Evolutionary conservation across 1,140 invertebrate species (phyloP), one percentile per base, ranked within the genome.

Genomic region (Plutomurus gul): DNA sequence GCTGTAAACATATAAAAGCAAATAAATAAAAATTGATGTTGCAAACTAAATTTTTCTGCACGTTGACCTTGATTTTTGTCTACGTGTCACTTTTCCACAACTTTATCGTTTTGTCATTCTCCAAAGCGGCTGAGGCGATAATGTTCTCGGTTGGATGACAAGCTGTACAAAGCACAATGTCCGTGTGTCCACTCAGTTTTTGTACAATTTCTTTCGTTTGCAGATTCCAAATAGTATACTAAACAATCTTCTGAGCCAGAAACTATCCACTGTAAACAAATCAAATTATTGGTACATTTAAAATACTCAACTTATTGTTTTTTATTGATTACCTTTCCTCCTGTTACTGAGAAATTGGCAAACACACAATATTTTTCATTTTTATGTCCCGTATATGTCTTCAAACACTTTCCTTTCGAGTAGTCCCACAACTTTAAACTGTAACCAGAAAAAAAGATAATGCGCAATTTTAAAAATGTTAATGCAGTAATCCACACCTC

Each of bases 311-410:
- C n/a, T 72, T 30, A 40, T 30, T 73, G 49, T 36, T 27, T 18
- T 18, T 27, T 30, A 8, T 4, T 85, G 84, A 22, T 65, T 87
- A 96, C 95, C 91, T 99, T 99, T 87, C 97, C 98, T 79, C 98
- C 98, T 51, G 98, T 99, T 4, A 99, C 97, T 72, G 97, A 99
- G 87, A 99, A 99, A 88, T 99, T 99, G 25, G 98, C 97, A 88
- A 99, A 99, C 86, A 99, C 98, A 87, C 98, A 99, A 88, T 99
- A 99, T 87, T 99, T 99, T 88, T 99, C 96, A 89, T 99, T 99
- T 86, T 94, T 95, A 87, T 99, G 98, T 1, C 97, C 97, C 0
- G 93, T 95, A 84, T 99, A 99, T 0, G 96, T 98, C 89, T 99
- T 99, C 18, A 99, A 88, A 87, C 96, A 98, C 89, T 96, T 96